phyloP scores from a whole-genome alignment of 1,140 invertebrate genomes.

The Ylistrum balloti region DNA sequence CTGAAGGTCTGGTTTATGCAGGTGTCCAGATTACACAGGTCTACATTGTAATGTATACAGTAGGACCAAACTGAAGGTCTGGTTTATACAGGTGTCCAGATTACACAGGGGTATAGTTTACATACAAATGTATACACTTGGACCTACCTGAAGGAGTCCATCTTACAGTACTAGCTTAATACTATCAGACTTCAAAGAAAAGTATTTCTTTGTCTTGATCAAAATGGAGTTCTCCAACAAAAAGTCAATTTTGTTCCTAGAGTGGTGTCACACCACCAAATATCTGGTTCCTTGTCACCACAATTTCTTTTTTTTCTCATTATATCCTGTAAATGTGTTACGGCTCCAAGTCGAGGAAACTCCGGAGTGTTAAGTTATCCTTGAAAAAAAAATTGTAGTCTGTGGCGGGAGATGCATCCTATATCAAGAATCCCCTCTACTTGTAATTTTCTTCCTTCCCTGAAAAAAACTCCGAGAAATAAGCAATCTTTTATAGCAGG shows the following conservation, averaged over 20 bases:
- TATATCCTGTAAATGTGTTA: neutral
- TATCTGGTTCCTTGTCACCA: neutral
- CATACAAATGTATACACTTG: too few relatives aligned
- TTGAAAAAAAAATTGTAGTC: neutral
- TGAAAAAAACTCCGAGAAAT: neutral
- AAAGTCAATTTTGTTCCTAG: neutral
- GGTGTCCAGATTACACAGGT: too few relatives aligned
- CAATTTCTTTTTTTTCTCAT: neutral
- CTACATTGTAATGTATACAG: too few relatives aligned
- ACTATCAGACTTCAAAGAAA: too few relatives aligned
- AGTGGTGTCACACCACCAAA: neutral
- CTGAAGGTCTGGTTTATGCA: too few relatives aligned
- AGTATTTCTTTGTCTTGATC: too few relatives aligned
- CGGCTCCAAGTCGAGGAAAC: neutral
- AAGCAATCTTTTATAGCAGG: conserved; percentile 13
- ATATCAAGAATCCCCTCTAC: neutral
- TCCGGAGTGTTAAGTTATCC: neutral
- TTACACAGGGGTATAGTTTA: too few relatives aligned
- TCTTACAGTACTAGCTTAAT: too few relatives aligned
- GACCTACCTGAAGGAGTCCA: too few relatives aligned
- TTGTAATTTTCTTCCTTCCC: neutral
- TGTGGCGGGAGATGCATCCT: neutral
- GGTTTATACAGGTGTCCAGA: too few relatives aligned
- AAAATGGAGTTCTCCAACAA: neutral
- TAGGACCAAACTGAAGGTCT: too few relatives aligned